A percentile compares a stretch with the other conserved stretches of the same genome.
Conservation (phyloP, 2,113 vertebrate species). For the Nyctereutes procyonoides region DNA sequence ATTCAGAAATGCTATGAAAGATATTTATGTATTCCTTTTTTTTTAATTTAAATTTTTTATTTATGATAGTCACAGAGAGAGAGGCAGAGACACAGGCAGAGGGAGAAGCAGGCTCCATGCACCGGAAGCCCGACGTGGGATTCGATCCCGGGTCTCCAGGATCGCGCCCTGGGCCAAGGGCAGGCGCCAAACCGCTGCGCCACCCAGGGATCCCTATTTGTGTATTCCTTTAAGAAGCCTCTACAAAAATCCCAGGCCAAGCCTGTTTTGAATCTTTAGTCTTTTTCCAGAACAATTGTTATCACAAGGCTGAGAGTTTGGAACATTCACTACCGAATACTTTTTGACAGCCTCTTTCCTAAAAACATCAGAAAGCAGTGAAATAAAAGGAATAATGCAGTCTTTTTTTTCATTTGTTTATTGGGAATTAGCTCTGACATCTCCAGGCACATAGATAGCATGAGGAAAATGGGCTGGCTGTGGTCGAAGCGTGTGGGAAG, state of each 20-base stretch:
- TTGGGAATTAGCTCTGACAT: neutral
- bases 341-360: slow-evolving; percentile 45
- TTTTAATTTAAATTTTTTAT: no score
- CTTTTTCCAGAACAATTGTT: slow-evolving; percentile 49
- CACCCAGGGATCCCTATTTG: no score
- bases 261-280: slow-evolving; percentile 62
- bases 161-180: no score
- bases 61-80: no score
- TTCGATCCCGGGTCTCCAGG: no score
- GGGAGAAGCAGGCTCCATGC: no score
- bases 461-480: neutral
- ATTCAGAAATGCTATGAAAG: neutral
- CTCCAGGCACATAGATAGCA: neutral
- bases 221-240: slow-evolving; percentile 46
- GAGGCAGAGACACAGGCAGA: no score
- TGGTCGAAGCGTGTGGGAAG: neutral
- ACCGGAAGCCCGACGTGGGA: no score
- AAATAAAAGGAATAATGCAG: neutral
- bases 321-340: slow-evolving; percentile 30
- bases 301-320: slow-evolving; percentile 47
- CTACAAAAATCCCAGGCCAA: slow-evolving; percentile 52
- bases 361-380: slow-evolving; percentile 67
- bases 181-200: no score
- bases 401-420: neutral
- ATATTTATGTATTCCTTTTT: slow-evolving; percentile 45